These are phyloP conservation scores for Penaeus monodon DNA, from an alignment of 2,888 invertebrate species.

Conservation along the genomic window DNA sequence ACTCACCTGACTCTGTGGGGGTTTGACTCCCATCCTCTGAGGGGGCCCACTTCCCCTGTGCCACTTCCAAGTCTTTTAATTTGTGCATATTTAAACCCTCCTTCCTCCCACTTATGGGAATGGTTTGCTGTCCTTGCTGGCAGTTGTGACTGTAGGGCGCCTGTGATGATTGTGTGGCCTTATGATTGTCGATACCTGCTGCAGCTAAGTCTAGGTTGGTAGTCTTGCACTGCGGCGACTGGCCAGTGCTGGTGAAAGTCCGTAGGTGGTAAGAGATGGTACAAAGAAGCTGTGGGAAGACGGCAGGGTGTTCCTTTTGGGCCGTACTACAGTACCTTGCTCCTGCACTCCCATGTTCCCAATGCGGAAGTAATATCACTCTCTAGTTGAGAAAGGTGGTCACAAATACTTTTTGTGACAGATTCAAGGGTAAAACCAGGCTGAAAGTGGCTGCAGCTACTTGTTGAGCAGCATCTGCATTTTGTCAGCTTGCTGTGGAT, in stretches of 20 bases:
- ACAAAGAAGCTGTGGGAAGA: constrained; percentile 23
- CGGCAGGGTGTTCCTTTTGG: background rate
- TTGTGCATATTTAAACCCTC: constrained; percentile 45
- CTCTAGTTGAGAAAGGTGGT: constrained; percentile 59
- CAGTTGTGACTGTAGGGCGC: background rate
- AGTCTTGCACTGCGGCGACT: constrained; percentile 39
- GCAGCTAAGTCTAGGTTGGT: constrained; percentile 42
- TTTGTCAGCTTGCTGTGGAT: background rate
- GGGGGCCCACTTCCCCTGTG: background rate
- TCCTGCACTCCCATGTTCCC: constrained; percentile 49
- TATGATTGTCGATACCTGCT: constrained; percentile 14
- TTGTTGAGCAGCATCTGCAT: constrained; percentile 22
- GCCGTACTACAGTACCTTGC: constrained; percentile 5
- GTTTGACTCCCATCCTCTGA: constrained; percentile 42
- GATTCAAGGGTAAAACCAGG: constrained; percentile 59
- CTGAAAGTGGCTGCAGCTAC: constrained; percentile 9
- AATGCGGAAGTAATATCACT: constrained; percentile 59
- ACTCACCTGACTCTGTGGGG: constrained; percentile 33
- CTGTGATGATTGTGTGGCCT: background rate
- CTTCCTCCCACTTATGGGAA: background rate
- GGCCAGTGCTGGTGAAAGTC: constrained; percentile 60
- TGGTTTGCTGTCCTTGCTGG: constrained; percentile 5
- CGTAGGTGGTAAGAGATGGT: constrained; percentile 49
- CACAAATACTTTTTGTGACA: constrained; percentile 61
- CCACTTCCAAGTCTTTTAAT: constrained; percentile 19